Evolutionary conservation across 1,140 invertebrate species (phyloP), one percentile per base, ranked within the genome.

Genomic region (Drosophila punjabiensis): DNA sequence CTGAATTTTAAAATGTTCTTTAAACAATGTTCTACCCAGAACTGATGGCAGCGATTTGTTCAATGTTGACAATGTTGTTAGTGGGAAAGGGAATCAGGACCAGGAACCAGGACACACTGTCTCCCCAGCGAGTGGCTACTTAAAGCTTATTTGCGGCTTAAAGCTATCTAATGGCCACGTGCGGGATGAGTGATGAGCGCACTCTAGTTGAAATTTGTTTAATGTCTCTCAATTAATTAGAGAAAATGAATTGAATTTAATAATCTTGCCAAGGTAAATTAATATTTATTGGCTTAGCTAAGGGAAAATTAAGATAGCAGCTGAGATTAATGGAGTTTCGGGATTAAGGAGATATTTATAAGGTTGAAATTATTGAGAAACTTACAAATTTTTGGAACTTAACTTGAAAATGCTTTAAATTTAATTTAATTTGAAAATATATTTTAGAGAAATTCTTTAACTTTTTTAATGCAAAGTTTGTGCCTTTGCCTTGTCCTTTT

Each of bases 1-100:
- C 77, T 89, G 85, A 89, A 88, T 89, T 89, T 90, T 90, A 89
- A 89, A 90, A 85, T 84, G 75, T 63, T 89, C 86, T 79, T 89
- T 89, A 89, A 89, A 85, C 86, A 89, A 85, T 79, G 78, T 69
- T 47, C 78, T 24, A 5, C 20, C 47, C 74, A 74, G 33, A 90
- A 89, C 74, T 85, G 85, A 88, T 88, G 85, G 85, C 85, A 79
- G 74, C 85, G 78, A 88, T 88, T 85, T 88, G 85, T 89, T 82
- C 65, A 60, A 71, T 78, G 73, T 68, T 83, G 69, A 88, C 78
- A 79, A 79, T 79, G 70, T 61, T 68, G 65, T 47, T 65, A 62
- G 65, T 13, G 35, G 33, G n/a, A 39, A 28, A 28, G 20, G 20
- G 7, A 14, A 9, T 10, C 37, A 13, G 35, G 10, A 37, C 10